Evolutionary conservation across 2,888 invertebrate genomes (phyloP), one percentile per base, ranked within the genome.

Genomic region (Volucella zonaria): DNA sequence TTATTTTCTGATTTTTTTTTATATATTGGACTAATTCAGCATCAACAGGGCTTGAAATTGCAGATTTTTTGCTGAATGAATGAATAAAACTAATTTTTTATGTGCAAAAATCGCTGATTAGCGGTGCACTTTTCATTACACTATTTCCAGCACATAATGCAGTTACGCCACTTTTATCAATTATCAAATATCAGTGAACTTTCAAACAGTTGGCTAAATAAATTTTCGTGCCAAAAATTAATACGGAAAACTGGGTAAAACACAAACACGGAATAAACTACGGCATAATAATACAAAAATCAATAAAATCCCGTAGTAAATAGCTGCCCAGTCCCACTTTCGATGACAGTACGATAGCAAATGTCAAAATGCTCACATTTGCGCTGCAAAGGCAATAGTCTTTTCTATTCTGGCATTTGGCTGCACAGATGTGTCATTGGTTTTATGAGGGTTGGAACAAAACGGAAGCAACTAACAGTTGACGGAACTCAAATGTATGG

Each of bases 231-330:
- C 62, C 18, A 71, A 43, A 52, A 62, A 58, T 73, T 11, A 40
- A 61, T 1, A 15, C 3, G 38, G 8, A 68, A 42, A 82, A 71
- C 45, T 31, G 45, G 62, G 67, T 68, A 18, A 74, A 79, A 56
- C 64, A 68, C 73, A 77, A 74, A 79, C 58, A 59, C 70, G 64
- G 64, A 70, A 61, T 66, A 75, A 83, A 70, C 79, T 83, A 79
- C 79, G 68, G 79, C 82, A 79, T 79, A 79, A 79, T 83, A 70
- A 79, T 58, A 79, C 51, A 83, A 79, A 79, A 83, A 83, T 83
- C 82, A 79, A 83, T 83, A 83, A 79, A 79, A 79, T 75, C 68
- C 54, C 82, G 79, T 83, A 82, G 74, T 79, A 82, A 83, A 83
- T 68, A 83, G 74, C 66, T 43, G 59, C 74, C 43, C 51, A 74